Base-by-base conservation (phyloP, 2,113 vertebrate species). In the Polypterus senegalus region DNA sequence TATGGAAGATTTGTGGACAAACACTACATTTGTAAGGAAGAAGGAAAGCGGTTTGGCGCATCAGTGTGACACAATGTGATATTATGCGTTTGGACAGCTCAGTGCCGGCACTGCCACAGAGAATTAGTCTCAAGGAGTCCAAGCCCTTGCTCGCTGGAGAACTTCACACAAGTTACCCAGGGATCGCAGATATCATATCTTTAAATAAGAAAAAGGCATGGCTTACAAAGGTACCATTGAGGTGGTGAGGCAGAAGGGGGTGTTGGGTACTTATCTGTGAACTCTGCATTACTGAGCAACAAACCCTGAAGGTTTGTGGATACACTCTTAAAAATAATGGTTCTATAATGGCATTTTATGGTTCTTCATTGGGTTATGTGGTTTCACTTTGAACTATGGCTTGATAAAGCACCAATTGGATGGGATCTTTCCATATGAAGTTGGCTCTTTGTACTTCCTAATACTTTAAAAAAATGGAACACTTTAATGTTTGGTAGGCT, bases 51-150 rank as follows among this genome's bases (percentile, higher is more conserved):
- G 77, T 74, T 80, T 73, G 73, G 64, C 73, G 73, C 83, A 76
- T 81, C 82, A 77, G 77, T 49, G 46, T 82, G 88, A 85, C 80
- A 76, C 73, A 68, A 73, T 11, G 71, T 92, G 90, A 92, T 89
- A 79, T 27, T 84, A 91, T 89, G 77, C 78, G 82, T 87, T 89
- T 88, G 86, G 90, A 91, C 91, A 91, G 86, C 67, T 70, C 75
- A 81, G 85, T 85, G 83, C 85, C 70, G 75, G 82, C 80, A 63
- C 79, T 83, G 90, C 85, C 89, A 86, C 9, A 72, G 72, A 80
- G 83, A 73, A 91, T 94, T 89, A 92, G 79, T 77, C 80, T 93
- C 88, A 88, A 79, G 75, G 79, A 79, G 83, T 79, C 73, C 72
- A 68, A 73, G 74, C 79, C 71, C 65, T 62, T 76, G 81, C 82